Base-by-base conservation (phyloP, 2,113 vertebrate species). In the Peucedramus taeniatus region DNA sequence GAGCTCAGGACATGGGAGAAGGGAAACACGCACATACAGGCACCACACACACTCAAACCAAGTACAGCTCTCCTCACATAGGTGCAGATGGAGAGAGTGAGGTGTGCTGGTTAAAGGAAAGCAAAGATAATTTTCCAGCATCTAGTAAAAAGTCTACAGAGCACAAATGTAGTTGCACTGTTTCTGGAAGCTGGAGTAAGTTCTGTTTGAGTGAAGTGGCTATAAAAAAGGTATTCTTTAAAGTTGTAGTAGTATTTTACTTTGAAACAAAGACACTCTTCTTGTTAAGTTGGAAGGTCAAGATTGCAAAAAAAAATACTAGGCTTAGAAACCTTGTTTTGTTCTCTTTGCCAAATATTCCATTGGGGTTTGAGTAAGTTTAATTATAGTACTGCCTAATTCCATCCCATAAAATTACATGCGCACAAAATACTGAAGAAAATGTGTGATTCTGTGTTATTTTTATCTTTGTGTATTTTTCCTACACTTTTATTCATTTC, bases 401-500 rank as follows among this genome's bases (percentile, higher is more conserved):
- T 92, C 93, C 57, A 91, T 86, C 66, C 70, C 68, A 88, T 96
- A 94, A 95, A 95, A 94, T 92, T 95, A 91, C 69, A 81, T 69
- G 70, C 1, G 0, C 26, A 61, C 17, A 39, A 78, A 94, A 85
- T 71, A 87, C 66, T 89, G 87, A 94, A 92, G 80, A 87, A 94
- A 96, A 93, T 84, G 47, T 87, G 83, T 83, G 83, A 95, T 80
- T 92, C 85, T 60, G 6, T 95, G 71, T 96, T 96, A 93, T 94
- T 96, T 96, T 94, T 96, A 97, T 42, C 71, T 90, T 92, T 90
- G 57, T 4, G 6, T 93, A 83, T 86, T 92, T 86, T 93, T 85
- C 59, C 74, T 93, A 66, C 65, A 96, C 89, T 96, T 97, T 95
- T 87, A 92, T 95, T 97, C 85, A 96, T 95, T 83, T 96, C 81